phyloP scores from a whole-genome alignment of 2,888 invertebrate species.

The Scaptodrosophila latifasciaeformis region DNA sequence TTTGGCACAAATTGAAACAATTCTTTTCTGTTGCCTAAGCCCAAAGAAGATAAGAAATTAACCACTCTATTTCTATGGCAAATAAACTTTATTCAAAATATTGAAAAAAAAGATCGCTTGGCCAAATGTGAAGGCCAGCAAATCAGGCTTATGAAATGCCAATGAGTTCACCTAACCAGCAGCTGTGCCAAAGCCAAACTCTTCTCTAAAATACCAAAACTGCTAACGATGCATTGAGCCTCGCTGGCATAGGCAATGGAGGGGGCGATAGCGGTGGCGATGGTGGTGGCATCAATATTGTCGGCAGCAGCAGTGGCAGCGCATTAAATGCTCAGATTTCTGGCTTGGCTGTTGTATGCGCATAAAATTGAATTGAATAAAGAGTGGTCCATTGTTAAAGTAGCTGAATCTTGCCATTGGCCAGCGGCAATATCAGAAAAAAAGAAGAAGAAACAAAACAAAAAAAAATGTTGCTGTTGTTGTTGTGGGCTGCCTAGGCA shows the following conservation, averaged over 20 bases:
- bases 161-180: constrained; percentile 24
- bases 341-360: constrained; percentile 47
- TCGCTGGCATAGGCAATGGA: constrained; percentile 6
- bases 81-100: background rate
- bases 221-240: background rate
- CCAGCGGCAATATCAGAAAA: constrained; percentile 24
- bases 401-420: constrained; percentile 11
- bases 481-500: constrained; percentile 48
- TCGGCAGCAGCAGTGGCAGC: constrained; percentile 15
- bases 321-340: constrained; percentile 62
- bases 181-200: constrained; percentile 26
- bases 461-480: constrained; percentile 10
- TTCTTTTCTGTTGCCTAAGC: background rate
- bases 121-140: constrained; percentile 58
- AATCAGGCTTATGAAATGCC: constrained; percentile 33
- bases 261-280: constrained; percentile 1
- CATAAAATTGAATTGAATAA: constrained; percentile 61
- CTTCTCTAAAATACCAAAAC: background rate
- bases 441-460: no score
- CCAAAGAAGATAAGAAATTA: background rate
- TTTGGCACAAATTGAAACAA: constrained; percentile 22
- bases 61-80: background rate
- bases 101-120: no score
- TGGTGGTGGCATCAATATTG: background rate
- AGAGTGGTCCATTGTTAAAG: constrained; percentile 51